Conservation (phyloP, 2,797 vertebrate genomes). For the Pogoniulus pusillus region DNA sequence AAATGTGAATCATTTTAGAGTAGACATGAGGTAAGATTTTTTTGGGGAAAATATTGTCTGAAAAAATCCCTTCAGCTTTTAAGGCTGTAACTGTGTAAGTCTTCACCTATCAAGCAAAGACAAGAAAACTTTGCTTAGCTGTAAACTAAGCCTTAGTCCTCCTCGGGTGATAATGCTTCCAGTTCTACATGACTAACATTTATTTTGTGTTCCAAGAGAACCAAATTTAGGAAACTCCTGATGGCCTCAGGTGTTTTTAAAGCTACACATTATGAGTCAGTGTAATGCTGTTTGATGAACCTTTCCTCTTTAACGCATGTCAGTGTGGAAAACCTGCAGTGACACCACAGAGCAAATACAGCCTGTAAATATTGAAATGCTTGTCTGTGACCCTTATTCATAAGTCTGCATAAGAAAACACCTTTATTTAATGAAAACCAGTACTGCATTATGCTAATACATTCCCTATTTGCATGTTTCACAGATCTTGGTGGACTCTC, state of each 20-base stretch:
- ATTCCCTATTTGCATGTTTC: background rate
- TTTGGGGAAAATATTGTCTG: no score
- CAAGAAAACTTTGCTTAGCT: background rate
- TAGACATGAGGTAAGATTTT: background rate
- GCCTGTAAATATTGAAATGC: background rate
- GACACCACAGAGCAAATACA: background rate
- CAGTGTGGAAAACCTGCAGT: background rate
- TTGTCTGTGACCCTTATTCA: background rate
- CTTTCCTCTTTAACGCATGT: background rate
- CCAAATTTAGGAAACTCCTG: background rate
- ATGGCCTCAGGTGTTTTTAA: background rate
- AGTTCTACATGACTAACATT: background rate
- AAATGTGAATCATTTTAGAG: background rate
- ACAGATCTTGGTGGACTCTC: background rate
- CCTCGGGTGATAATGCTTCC: background rate
- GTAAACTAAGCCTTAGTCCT: background rate
- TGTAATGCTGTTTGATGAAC: background rate
- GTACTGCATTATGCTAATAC: background rate
- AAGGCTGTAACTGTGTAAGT: background rate
- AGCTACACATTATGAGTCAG: background rate
- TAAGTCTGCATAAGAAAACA: background rate
- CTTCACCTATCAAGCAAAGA: background rate
- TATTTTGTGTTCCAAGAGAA: background rate
- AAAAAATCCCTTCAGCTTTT: background rate
- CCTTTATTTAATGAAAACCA: background rate